These are phyloP conservation scores for Hemitrygon akajei DNA, from an alignment of 2,797 vertebrate species.

Conservation along the genomic window DNA sequence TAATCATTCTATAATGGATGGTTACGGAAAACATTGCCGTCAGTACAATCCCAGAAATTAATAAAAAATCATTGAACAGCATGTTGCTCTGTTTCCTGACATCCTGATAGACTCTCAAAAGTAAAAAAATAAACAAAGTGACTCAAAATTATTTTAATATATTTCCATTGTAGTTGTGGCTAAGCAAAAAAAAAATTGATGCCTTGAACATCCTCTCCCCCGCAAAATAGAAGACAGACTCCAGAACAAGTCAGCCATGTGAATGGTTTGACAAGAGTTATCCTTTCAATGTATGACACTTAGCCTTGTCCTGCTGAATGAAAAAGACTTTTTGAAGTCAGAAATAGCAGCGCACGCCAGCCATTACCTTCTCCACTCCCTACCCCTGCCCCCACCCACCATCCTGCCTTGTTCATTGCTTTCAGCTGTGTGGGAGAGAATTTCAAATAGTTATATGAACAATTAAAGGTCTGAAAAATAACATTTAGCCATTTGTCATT, in stretches of 20 bases:
- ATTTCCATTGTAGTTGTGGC: not conserved
- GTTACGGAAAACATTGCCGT: not conserved
- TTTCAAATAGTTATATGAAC: constrained; percentile 1
- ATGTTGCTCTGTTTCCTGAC: not conserved
- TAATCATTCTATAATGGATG: not conserved
- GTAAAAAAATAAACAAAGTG: not conserved
- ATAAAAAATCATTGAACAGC: not conserved
- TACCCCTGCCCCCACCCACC: not conserved
- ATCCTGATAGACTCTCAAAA: not conserved
- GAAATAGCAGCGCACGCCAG: not conserved
- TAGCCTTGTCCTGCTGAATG: not conserved
- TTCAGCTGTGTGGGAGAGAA: not conserved
- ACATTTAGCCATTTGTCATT: not conserved
- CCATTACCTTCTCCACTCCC: no score
- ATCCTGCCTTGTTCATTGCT: not conserved
- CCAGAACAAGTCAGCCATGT: no score
- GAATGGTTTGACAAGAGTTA: not conserved
- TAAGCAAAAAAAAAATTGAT: not conserved
- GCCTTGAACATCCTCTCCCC: not conserved
- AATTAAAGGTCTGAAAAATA: constrained; percentile 7
- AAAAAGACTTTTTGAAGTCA: not conserved
- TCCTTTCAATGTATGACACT: not conserved
- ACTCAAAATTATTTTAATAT: not conserved
- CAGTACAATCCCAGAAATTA: not conserved
- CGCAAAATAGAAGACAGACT: not conserved